Evolutionary conservation across 2,888 invertebrate genomes (phyloP).

Genomic region (Arctia plantaginis): DNA sequence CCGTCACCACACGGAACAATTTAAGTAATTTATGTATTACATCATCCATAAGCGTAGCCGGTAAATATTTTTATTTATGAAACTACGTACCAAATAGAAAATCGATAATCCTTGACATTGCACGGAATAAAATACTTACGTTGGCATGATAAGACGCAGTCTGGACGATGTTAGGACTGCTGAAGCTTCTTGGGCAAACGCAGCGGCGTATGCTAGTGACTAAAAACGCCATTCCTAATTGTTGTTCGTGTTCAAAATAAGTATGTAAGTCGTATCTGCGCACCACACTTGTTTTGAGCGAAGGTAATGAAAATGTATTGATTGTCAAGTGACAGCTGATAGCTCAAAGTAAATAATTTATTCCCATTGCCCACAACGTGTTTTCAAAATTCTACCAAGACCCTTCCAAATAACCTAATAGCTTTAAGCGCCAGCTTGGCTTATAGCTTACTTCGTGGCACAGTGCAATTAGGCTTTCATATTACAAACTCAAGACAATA

Average conservation of each 20-base stretch:
- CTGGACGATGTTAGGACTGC: slow-evolving; percentile 75
- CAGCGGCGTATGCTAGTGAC: slow-evolving; percentile 72
- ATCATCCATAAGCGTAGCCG: not conserved
- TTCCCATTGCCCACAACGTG: not conserved
- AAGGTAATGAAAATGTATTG: not conserved
- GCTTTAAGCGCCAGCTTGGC: no score
- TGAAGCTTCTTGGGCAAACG: slow-evolving; percentile 72
- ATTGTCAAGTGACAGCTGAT: not conserved
- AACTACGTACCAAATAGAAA: slow-evolving; percentile 58
- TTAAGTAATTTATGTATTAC: not conserved
- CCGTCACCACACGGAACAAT: no score
- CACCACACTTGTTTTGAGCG: not conserved
- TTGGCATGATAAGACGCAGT: slow-evolving; percentile 91
- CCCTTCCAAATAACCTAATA: not conserved
- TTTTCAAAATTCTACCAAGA: not conserved
- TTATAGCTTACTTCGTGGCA: no score
- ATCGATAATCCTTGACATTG: slow-evolving; percentile 72
- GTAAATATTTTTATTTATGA: slow-evolving; percentile 44
- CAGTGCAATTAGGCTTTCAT: no score
- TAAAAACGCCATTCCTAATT: slow-evolving; percentile 71
- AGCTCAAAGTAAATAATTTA: not conserved
- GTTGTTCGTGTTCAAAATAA: not conserved
- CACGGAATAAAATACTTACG: slow-evolving; percentile 82
- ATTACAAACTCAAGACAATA: no score
- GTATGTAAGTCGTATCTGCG: not conserved